phyloP scores from a whole-genome alignment of 2,113 vertebrate species.

The Malurus melanocephalus region DNA sequence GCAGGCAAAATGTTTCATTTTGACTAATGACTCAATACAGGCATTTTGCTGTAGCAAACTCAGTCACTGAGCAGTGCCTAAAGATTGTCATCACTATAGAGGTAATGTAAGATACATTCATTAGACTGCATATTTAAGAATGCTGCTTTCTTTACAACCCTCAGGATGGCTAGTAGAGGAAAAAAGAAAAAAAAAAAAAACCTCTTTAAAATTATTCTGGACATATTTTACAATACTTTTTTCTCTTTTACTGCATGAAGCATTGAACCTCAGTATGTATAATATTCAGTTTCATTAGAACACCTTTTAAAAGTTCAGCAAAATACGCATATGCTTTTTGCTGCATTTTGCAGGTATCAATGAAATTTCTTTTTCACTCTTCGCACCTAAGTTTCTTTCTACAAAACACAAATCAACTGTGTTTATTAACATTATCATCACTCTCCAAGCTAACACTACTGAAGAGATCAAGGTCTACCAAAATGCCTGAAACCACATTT shows the following conservation, averaged over 20 bases:
- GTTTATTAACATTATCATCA: background rate
- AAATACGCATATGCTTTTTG: background rate
- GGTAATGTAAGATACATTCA: background rate
- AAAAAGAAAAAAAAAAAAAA: background rate
- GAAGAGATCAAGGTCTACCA: background rate
- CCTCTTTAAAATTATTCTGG: background rate
- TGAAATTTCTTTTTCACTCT: background rate
- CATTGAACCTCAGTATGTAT: background rate
- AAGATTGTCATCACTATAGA: background rate
- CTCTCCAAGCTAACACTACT: background rate
- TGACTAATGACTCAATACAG: background rate
- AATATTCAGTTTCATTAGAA: background rate
- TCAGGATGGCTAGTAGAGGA: background rate
- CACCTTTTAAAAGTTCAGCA: background rate
- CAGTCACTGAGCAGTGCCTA: background rate
- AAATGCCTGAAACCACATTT: background rate
- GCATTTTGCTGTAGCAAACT: background rate
- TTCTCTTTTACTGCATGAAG: background rate
- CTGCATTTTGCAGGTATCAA: background rate
- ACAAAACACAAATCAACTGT: background rate
- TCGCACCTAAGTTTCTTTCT: background rate
- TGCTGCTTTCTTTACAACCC: background rate
- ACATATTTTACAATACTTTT: background rate
- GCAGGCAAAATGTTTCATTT: background rate
- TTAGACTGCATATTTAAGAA: background rate